phyloP scores from a whole-genome alignment of 2,888 invertebrate genomes.

The Cylindroiulus punctatus region DNA sequence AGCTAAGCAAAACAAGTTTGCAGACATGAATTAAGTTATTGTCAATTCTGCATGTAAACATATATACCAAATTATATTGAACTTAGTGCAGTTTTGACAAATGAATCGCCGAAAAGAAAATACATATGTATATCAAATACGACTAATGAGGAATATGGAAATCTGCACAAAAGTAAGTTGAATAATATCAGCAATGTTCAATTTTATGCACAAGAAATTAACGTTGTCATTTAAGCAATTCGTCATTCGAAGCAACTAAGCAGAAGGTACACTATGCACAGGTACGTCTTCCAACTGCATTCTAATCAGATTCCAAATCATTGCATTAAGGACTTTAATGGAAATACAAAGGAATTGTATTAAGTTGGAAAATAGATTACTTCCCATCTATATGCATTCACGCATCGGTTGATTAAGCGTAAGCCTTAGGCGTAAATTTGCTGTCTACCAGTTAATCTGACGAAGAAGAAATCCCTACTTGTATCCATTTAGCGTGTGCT shows the following conservation, averaged over 20 bases:
- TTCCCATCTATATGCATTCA: neutral
- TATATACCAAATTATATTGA: too few species aligned
- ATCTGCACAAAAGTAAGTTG: too few species aligned
- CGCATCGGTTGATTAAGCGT: neutral
- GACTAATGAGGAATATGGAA: too few species aligned
- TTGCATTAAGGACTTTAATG: neutral
- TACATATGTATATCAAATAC: too few species aligned
- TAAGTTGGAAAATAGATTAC: neutral
- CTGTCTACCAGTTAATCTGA: slow-evolving; percentile 7
- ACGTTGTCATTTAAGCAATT: too few species aligned
- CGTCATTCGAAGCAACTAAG: neutral
- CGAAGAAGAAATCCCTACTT: neutral
- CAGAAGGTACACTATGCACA: neutral
- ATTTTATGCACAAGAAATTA: neutral
- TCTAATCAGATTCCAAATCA: slow-evolving; percentile 10
- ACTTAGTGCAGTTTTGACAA: too few species aligned
- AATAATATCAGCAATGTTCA: too few species aligned
- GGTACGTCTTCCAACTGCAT: neutral
- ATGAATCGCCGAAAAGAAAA: too few species aligned
- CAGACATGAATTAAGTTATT: too few species aligned
- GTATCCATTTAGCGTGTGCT: neutral
- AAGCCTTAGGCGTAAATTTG: slow-evolving; percentile 9
- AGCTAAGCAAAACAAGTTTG: too few species aligned
- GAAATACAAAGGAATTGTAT: neutral
- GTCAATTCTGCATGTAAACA: too few species aligned